These are phyloP conservation scores for Threskiornis aethiopicus DNA, from an alignment of 2,797 vertebrate species.

Conservation along the genomic window DNA sequence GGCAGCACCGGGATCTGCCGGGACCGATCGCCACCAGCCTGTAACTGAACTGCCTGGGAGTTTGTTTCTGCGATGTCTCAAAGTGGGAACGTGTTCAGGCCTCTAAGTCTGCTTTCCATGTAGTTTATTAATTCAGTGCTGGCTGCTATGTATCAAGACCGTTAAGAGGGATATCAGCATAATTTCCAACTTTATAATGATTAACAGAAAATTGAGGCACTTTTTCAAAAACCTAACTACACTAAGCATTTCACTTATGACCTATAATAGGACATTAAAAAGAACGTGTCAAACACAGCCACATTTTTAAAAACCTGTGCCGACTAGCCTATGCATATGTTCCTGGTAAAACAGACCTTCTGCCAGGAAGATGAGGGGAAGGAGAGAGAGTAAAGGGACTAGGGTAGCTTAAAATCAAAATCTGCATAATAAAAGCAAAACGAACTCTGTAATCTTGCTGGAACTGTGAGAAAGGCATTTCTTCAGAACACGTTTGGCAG, in stretches of 20 bases:
- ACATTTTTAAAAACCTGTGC: neutral
- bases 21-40: fast-evolving
- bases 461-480: neutral
- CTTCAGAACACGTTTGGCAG: neutral
- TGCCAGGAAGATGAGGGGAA: neutral
- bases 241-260: neutral
- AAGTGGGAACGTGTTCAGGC: neutral
- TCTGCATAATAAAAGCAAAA: neutral
- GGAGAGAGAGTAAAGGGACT: neutral
- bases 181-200: neutral
- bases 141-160: neutral
- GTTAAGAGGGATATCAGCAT: neutral
- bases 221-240: neutral
- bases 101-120: neutral
- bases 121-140: neutral
- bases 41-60: neutral
- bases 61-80: neutral
- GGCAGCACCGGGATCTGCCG: neutral
- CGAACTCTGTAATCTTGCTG: neutral
- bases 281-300: neutral
- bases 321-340: neutral
- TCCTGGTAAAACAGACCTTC: neutral
- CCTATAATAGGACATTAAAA: neutral
- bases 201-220: neutral
- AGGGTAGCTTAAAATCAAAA: neutral